A percentile compares a stretch with the other conserved stretches of the same genome.
These are phyloP conservation scores for Lepus oiostolus DNA, from an alignment of 2,797 vertebrate genomes.

Conservation along the genomic window DNA sequence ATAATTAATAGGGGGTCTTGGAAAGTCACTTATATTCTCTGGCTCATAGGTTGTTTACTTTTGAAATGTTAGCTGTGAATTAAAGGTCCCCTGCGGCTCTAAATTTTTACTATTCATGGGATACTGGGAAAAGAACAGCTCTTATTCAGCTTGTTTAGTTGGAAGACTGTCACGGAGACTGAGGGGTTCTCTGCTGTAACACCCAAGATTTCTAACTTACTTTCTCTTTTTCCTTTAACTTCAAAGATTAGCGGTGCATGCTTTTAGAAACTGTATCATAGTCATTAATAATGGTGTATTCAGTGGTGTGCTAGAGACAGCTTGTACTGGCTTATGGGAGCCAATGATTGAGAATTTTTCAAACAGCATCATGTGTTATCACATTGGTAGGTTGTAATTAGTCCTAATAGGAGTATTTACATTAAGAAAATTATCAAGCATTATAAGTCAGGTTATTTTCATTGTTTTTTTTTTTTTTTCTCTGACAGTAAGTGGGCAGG, in stretches of 20 bases:
- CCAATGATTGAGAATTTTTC: background rate
- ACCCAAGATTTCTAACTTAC: background rate
- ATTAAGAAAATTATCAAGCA: background rate
- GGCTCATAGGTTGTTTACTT: slow-evolving; percentile 43
- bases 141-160: background rate
- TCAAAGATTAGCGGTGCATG: background rate
- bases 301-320: background rate
- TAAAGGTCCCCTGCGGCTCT: background rate
- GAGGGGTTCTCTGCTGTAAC: background rate
- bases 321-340: background rate
- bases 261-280: background rate
- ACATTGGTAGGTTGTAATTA: background rate
- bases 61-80: slow-evolving; percentile 10
- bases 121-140: background rate
- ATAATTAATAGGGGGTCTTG: background rate
- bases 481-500: background rate
- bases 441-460: background rate
- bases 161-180: background rate
- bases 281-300: background rate
- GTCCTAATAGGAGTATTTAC: background rate
- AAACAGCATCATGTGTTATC: background rate
- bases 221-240: background rate
- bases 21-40: slow-evolving; percentile 25
- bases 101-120: slow-evolving; percentile 13
- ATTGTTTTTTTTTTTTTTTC: background rate